These are phyloP conservation scores for Epinephelus coioides DNA, from an alignment of 2,797 vertebrate genomes.

Conservation along the genomic window DNA sequence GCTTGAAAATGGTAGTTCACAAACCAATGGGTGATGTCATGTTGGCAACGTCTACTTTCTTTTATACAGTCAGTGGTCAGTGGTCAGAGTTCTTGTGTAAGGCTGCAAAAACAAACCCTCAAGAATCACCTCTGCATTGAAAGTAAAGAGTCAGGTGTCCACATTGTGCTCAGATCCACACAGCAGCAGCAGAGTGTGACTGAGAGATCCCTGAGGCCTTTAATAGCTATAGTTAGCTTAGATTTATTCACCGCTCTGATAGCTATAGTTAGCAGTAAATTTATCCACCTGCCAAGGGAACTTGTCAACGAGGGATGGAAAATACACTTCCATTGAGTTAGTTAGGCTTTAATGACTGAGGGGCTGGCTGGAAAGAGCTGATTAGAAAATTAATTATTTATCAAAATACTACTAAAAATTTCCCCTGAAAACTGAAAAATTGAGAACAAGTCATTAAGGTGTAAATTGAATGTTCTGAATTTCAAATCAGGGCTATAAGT, in stretches of 20 bases:
- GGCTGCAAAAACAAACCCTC: constrained; percentile 9
- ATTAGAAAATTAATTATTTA: constrained; percentile 86
- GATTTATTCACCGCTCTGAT: constrained; percentile 76
- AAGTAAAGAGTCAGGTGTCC: constrained; percentile 12
- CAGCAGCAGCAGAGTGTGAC: constrained; percentile 27
- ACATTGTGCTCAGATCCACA: constrained; percentile 21
- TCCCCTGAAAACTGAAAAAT: constrained; percentile 77
- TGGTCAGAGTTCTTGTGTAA: not conserved
- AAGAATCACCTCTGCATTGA: not conserved
- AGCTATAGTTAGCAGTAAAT: constrained; percentile 84
- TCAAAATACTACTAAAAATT: constrained; percentile 81
- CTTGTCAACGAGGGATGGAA: constrained; percentile 71
- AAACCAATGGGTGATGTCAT: no score
- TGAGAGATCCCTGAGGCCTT: constrained; percentile 57
- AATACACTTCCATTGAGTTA: constrained; percentile 73
- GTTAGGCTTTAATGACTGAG: constrained; percentile 77
- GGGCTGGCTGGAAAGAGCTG: constrained; percentile 71
- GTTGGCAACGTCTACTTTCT: no score
- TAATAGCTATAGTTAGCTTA: constrained; percentile 75
- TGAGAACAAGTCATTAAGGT: constrained; percentile 74
- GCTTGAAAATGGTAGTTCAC: no score
- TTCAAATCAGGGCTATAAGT: constrained; percentile 45
- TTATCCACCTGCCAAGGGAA: constrained; percentile 74
- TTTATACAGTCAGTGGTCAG: no score
- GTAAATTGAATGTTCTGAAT: constrained; percentile 69